phyloP scores from a whole-genome alignment of 2,113 vertebrate species.

The Orthonyx spaldingii region DNA sequence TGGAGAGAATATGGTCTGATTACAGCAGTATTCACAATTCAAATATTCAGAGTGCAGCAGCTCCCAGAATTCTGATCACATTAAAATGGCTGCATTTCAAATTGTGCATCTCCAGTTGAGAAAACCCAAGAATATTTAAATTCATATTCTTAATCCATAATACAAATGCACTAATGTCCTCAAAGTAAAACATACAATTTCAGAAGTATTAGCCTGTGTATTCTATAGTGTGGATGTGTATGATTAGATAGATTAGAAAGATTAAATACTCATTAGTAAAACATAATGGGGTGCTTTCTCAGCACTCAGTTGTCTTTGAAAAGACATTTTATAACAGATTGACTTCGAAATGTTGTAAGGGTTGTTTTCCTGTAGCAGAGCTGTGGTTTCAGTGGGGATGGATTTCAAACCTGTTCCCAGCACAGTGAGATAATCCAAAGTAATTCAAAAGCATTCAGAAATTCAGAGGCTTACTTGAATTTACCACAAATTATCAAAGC shows the following conservation, averaged over 20 bases:
- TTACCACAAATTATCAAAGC: slow-evolving; percentile 5
- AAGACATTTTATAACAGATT: background rate
- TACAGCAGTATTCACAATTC: slow-evolving; percentile 45
- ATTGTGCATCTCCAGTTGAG: slow-evolving; percentile 18
- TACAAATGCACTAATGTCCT: slow-evolving; percentile 63
- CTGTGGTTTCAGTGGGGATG: background rate
- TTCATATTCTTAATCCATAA: slow-evolving; percentile 62
- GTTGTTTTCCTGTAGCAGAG: slow-evolving; percentile 9
- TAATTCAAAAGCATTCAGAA: background rate
- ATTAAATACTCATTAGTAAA: slow-evolving; percentile 62
- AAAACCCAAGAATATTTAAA: slow-evolving; percentile 60
- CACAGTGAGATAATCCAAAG: background rate
- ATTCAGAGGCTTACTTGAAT: background rate
- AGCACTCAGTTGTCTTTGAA: background rate
- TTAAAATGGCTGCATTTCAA: slow-evolving; percentile 54
- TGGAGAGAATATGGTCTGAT: slow-evolving; percentile 55
- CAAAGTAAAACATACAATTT: slow-evolving; percentile 65
- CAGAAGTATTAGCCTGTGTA: slow-evolving; percentile 40
- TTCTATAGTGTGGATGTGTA: slow-evolving; percentile 28
- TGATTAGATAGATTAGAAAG: slow-evolving; percentile 65
- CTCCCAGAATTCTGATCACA: slow-evolving; percentile 41
- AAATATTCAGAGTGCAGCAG: slow-evolving; percentile 10
- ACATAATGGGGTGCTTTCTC: slow-evolving; percentile 47
- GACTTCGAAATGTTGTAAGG: background rate
- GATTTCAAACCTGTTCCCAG: background rate